Evolutionary conservation across 2,888 invertebrate genomes (phyloP), one percentile per base, ranked within the genome.

Genomic region (Cephus pygmeus): DNA sequence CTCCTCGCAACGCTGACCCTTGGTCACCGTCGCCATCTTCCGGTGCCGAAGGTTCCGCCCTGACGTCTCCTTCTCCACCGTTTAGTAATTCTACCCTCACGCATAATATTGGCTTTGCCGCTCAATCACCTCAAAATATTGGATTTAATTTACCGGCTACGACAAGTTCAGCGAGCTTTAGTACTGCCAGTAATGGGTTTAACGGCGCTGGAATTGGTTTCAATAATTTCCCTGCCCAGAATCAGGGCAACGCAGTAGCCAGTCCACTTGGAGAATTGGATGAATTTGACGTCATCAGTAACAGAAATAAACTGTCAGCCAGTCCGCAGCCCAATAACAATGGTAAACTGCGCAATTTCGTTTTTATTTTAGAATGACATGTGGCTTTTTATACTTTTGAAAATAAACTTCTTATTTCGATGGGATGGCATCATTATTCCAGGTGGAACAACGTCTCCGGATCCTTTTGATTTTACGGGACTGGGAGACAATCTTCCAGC

Each of bases 231-330:
- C 36, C 88, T 75, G 73, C 83, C 15, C 87, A 86, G 71, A 89
- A 85, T 83, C 89, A 87, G 75, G 85, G 85, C 83, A 87, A 84
- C 80, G 80, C 85, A 36, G 82, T 81, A 23, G 80, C 80, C 74
- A 90, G 89, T 85, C 94, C 95, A 4, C 93, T 94, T 2, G 94
- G 95, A 11, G 97, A 97, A 91, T 93, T 97, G 90, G 97, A 97
- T 91, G 97, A 97, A 90, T 97, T 97, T 92, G 97, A 97, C 92
- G 94, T 96, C 82, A 95, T 97, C 83, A 96, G 96, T 80, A 97
- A 97, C 92, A 94, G 97, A 80, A 95, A 94, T 88, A 93, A 92
- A 88, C 83, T 88, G 69, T 89, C 87, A 84, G 83, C 90, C 79
- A 91, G 91, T 86, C 89, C 90, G 34, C 89, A 86, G 76, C 86